phyloP scores from a whole-genome alignment of 1,140 invertebrate genomes.

The Scaptomyza montana region DNA sequence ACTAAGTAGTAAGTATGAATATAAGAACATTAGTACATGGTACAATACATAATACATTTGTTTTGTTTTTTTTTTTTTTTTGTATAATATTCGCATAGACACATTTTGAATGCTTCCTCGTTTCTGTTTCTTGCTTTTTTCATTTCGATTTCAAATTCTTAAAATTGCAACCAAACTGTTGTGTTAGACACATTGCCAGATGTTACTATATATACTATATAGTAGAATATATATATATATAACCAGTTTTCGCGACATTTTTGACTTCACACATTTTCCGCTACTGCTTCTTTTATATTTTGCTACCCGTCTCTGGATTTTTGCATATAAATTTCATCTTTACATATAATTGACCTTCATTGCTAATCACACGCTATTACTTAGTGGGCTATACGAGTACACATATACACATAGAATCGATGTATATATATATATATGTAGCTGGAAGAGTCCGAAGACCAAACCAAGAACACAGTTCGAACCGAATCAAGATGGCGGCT shows the following conservation, averaged over 20 bases:
- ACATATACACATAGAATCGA: slow-evolving; percentile 27
- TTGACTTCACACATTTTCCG: slow-evolving; percentile 21
- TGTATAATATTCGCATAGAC: slow-evolving; percentile 71
- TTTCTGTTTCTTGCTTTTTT: slow-evolving; percentile 47
- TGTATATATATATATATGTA: slow-evolving; percentile 36
- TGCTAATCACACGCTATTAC: slow-evolving; percentile 73
- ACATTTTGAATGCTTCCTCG: slow-evolving; percentile 78
- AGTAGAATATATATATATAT: slow-evolving; percentile 7
- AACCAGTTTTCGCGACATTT: slow-evolving; percentile 8
- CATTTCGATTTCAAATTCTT: slow-evolving; percentile 35
- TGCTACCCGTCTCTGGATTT: slow-evolving; percentile 38
- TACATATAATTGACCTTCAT: slow-evolving; percentile 83
- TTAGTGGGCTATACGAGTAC: slow-evolving; percentile 47
- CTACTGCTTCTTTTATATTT: slow-evolving; percentile 11
- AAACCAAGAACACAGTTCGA: slow-evolving; percentile 16
- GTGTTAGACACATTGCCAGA: slow-evolving; percentile 30
- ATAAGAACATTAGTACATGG: slow-evolving; percentile 26
- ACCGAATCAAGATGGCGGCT: slow-evolving; percentile 29
- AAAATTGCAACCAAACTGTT: slow-evolving; percentile 22
- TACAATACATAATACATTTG: slow-evolving; percentile 42
- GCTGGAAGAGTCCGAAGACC: slow-evolving; percentile 30
- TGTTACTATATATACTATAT: slow-evolving; percentile 14
- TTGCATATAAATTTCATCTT: slow-evolving; percentile 66
- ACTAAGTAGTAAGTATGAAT: slow-evolving; percentile 46
- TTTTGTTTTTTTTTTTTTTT: slow-evolving; percentile 7